These are phyloP conservation scores for human (Homo sapiens) DNA, from an alignment of 2,113 vertebrate genomes.

Conservation along the genomic window DNA sequence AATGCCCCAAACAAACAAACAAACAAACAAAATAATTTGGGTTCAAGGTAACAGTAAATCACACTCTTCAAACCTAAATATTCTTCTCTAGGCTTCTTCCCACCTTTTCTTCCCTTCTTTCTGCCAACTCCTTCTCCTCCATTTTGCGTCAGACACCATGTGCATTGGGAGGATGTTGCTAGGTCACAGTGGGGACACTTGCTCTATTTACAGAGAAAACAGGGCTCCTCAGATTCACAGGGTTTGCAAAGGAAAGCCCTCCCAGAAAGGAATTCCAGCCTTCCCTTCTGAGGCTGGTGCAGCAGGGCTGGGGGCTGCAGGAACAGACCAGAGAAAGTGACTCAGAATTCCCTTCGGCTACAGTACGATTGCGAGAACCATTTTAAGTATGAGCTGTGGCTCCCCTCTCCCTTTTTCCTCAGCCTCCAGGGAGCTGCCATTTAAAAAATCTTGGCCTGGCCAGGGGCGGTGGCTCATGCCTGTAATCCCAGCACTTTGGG, in stretches of 20 bases:
- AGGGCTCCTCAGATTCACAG: not conserved
- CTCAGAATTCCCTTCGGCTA: not conserved
- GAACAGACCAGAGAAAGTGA: not conserved
- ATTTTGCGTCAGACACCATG: not conserved
- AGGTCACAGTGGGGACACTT: not conserved
- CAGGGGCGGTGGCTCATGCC: too few species aligned
- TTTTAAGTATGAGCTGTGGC: not conserved
- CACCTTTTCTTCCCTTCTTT: not conserved
- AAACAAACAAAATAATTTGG: not conserved
- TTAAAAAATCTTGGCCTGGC: not conserved
- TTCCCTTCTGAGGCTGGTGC: not conserved
- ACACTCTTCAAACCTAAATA: not conserved
- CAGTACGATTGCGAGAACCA: rapidly evolving
- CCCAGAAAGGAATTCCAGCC: not conserved
- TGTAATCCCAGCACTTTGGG: too few species aligned
- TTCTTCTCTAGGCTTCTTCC: not conserved
- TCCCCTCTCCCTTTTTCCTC: not conserved
- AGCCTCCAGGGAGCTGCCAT: not conserved
- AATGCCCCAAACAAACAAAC: not conserved
- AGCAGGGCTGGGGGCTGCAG: too few species aligned
- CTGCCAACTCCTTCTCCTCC: not conserved
- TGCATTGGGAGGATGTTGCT: rapidly evolving
- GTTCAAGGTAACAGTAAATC: not conserved
- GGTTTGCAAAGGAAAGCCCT: not conserved
- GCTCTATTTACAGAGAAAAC: conserved; percentile 37